Evolutionary conservation across 1,140 invertebrate species (phyloP).

Genomic region (Drosophila nebulosa): DNA sequence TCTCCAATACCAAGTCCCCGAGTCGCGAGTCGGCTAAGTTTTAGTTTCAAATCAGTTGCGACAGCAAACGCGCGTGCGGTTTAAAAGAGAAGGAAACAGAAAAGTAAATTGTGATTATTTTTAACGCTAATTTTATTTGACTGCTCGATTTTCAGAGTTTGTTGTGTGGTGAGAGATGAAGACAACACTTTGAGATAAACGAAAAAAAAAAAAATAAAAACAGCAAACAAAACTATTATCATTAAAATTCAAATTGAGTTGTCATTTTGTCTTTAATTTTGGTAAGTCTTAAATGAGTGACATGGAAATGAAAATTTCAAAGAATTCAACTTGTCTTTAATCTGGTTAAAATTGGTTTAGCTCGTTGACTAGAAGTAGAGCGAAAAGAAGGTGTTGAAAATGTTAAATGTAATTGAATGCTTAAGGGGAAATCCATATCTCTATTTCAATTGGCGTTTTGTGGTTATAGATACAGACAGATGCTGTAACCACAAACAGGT

Average conservation of each 20-base stretch:
- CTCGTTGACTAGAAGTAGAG: neutral
- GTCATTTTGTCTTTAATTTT: neutral
- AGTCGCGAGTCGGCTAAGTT: conserved; percentile 43
- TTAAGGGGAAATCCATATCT: conserved; percentile 33
- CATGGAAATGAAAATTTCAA: conserved; percentile 13
- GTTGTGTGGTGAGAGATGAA: neutral
- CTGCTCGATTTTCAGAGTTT: conserved; percentile 25
- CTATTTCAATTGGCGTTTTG: conserved; percentile 13
- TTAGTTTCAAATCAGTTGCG: conserved; percentile 67
- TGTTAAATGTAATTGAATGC: conserved; percentile 37
- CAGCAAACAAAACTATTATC: neutral
- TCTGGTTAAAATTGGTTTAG: conserved; percentile 20
- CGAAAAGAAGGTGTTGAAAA: conserved; percentile 21
- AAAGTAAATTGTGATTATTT: conserved; percentile 6
- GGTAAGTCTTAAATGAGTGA: conserved; percentile 9
- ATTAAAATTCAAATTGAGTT: conserved; percentile 6
- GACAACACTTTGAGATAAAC: neutral
- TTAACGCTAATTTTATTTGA: conserved; percentile 56
- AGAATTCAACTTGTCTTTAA: neutral
- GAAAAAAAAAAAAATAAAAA: neutral
- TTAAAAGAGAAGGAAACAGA: conserved; percentile 25
- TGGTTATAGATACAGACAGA: conserved; percentile 24
- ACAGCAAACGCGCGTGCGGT: conserved; percentile 69
- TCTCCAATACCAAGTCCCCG: conserved; percentile 16
- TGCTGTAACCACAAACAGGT: conserved; percentile 15